Base-by-base conservation (phyloP, 2,888 invertebrate genomes). In the Eupithecia pulchellata region DNA sequence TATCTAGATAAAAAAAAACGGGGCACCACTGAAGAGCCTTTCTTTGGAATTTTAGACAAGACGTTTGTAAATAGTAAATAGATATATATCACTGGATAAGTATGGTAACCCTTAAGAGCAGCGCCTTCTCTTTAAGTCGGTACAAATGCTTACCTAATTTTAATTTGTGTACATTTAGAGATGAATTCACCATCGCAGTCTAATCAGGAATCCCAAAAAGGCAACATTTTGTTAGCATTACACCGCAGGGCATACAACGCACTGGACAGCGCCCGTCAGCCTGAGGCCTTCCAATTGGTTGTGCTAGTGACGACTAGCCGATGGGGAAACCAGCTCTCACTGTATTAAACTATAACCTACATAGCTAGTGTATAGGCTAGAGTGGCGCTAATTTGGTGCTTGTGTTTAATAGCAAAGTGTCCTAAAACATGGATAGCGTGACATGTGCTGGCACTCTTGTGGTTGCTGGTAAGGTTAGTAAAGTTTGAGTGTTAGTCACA, bases 391-490 rank as follows among this genome's bases (percentile, higher is more conserved):
- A 25, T 25, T 25, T 52, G 11, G 52, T 52, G 52, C 52, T 52
- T 4, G 52, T 52, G 52, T 52, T 52, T 11, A 4, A 25, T 13
- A 0, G 13, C 20, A 11, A 47, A 52, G 25, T 42, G 42, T 42
- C 42, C 42, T 42, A n/a, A 42, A 42, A n/a, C 42, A 42, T 42
- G 42, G n/a, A 42, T 13, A 25, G 52, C 52, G 52, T 52, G 52
- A 25, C 52, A 52, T 25, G 52, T 52, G 52, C 52, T 52, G 20
- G 52, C 13, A 47, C 47, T 20, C 4, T 20, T 52, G 20, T 47
- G 20, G 11, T 47, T 42, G n/a, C n/a, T n/a, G 9, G n/a, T 36
- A 36, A 14, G 36, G 4, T 36, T 52, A 25, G 52, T 25, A 52
- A 47, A 52, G 52, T 52, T n/a, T 25, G 20, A 52, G 25, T 11